These are phyloP conservation scores for Motacilla tschutschensis DNA, from an alignment of 2,113 vertebrate genomes.

Conservation along the genomic window DNA sequence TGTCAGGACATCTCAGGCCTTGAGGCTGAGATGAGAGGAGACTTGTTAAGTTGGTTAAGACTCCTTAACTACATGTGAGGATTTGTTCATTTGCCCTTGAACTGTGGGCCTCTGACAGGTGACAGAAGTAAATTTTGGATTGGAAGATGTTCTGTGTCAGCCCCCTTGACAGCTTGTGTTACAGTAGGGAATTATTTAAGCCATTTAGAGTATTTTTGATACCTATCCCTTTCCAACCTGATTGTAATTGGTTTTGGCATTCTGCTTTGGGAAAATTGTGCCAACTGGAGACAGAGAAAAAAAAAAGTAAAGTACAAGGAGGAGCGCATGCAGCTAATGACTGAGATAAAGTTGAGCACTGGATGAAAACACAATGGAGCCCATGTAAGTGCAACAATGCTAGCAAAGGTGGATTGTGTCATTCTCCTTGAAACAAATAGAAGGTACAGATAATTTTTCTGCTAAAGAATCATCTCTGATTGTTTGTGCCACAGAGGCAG, in stretches of 20 bases:
- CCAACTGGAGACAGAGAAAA: slow-evolving; percentile 3
- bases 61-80: slow-evolving; percentile 46
- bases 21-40: background rate
- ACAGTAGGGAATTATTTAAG: slow-evolving; percentile 67
- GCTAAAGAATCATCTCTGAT: slow-evolving; percentile 74
- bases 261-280: slow-evolving; percentile 54
- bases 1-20: slow-evolving; percentile 31
- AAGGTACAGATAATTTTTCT: slow-evolving; percentile 69
- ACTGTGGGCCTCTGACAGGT: slow-evolving; percentile 71
- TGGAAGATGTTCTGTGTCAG: slow-evolving; percentile 69
- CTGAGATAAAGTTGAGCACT: background rate
- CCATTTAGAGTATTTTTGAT: slow-evolving; percentile 68
- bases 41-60: slow-evolving; percentile 57
- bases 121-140: slow-evolving; percentile 71
- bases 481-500: slow-evolving; percentile 75
- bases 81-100: slow-evolving; percentile 69
- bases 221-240: slow-evolving; percentile 52
- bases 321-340: background rate
- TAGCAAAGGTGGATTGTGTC: slow-evolving; percentile 53
- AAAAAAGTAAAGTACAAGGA: slow-evolving; percentile 35
- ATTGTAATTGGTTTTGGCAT: slow-evolving; percentile 60
- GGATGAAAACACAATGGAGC: slow-evolving; percentile 38
- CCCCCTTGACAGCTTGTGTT: slow-evolving; percentile 53
- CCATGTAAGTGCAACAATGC: background rate
- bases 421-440: slow-evolving; percentile 63